These are phyloP conservation scores for Dicaeum eximium DNA, from an alignment of 2,113 vertebrate species.

Conservation along the genomic window DNA sequence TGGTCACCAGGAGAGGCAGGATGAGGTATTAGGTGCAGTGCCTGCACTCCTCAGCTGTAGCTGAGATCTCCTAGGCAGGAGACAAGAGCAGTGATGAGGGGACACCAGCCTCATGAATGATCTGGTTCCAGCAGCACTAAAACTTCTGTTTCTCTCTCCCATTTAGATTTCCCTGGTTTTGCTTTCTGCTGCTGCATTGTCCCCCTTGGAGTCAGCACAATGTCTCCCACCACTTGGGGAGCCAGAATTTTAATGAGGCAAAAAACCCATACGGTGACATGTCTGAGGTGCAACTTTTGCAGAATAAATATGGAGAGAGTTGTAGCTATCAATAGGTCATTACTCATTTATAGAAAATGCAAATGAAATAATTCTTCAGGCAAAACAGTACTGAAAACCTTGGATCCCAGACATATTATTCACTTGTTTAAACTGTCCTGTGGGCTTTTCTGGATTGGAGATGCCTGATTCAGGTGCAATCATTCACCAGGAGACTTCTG, in stretches of 20 bases:
- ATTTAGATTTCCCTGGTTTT: neutral
- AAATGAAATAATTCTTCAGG: neutral
- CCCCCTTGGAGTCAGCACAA: neutral
- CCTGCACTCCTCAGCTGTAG: neutral
- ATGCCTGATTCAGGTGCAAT: neutral
- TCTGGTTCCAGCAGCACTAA: neutral
- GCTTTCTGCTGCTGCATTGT: neutral
- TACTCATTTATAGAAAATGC: neutral
- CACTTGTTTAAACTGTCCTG: neutral
- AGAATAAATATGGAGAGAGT: neutral
- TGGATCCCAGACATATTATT: neutral
- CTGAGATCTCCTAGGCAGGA: neutral
- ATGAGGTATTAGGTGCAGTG: neutral
- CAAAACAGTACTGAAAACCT: neutral
- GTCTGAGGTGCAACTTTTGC: neutral
- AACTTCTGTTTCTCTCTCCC: neutral
- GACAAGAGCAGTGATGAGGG: neutral
- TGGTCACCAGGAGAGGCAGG: neutral
- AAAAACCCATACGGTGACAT: neutral
- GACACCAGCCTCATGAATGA: accelerated
- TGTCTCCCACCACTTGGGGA: accelerated
- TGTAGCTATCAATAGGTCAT: neutral
- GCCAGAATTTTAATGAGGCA: neutral
- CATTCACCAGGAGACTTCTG: neutral
- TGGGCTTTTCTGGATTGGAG: neutral